These are phyloP conservation scores for Petrolisthes manimaculis DNA, from an alignment of 2,888 invertebrate species.

Conservation along the genomic window DNA sequence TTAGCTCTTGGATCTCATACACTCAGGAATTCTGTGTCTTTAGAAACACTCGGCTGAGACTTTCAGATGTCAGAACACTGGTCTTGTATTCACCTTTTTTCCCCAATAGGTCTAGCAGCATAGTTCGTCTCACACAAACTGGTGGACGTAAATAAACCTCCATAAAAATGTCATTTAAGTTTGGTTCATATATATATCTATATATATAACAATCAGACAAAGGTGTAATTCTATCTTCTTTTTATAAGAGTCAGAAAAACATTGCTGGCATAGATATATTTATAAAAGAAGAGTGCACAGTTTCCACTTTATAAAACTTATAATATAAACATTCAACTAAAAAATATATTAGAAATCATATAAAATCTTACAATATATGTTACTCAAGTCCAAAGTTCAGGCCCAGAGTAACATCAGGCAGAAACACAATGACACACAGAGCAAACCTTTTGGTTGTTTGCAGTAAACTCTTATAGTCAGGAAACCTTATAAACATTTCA, in stretches of 20 bases:
- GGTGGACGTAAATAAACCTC: not conserved
- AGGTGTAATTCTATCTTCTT: slow-evolving; percentile 1
- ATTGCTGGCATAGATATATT: not conserved
- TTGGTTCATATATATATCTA: slow-evolving; percentile 18
- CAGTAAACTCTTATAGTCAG: too few species aligned
- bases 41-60: not conserved
- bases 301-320: not conserved
- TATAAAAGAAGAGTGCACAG: not conserved
- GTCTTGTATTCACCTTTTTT: not conserved
- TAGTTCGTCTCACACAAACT: not conserved
- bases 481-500: too few species aligned
- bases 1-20: not conserved
- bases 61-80: not conserved
- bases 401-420: too few species aligned
- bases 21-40: not conserved
- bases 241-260: slow-evolving; percentile 8
- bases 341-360: not conserved
- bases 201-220: slow-evolving; percentile 21
- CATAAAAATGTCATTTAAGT: slow-evolving; percentile 9
- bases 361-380: not conserved
- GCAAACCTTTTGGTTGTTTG: too few species aligned
- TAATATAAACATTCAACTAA: not conserved
- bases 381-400: too few species aligned
- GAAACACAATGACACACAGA: too few species aligned
- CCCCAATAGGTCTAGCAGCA: not conserved